Evolutionary conservation across 1,140 invertebrate species (phyloP).

Genomic region (Drosophila carrolli): DNA sequence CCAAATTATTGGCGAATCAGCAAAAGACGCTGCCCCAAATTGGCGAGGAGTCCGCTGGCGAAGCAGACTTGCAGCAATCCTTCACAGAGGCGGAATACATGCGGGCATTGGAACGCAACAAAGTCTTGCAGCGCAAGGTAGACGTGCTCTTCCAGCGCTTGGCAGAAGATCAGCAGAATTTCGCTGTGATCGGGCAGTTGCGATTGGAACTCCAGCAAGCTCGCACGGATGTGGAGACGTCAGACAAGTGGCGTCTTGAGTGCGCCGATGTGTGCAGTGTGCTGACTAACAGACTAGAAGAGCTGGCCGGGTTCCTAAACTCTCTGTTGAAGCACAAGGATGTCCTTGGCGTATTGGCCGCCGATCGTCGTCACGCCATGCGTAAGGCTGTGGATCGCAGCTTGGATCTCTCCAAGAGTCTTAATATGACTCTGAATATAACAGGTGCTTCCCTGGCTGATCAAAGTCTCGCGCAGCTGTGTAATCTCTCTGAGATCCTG

Average conservation of each 20-base stretch:
- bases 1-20: constrained; percentile 62
- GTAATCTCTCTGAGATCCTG: constrained; percentile 85
- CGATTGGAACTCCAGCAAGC: constrained; percentile 83
- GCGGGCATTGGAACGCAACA: constrained; percentile 73
- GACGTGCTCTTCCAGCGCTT: constrained; percentile 78
- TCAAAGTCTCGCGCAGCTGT: constrained; percentile 84
- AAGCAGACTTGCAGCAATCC: constrained; percentile 58
- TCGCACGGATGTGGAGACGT: constrained; percentile 63
- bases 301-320: constrained; percentile 89
- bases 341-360: constrained; percentile 85
- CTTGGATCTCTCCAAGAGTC: constrained; percentile 86
- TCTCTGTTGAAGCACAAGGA: constrained; percentile 88
- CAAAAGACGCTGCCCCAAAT: constrained; percentile 29
- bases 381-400: constrained; percentile 86
- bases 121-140: constrained; percentile 72
- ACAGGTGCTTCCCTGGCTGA: constrained; percentile 71
- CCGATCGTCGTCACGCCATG: constrained; percentile 85
- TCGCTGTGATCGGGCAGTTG: constrained; percentile 65
- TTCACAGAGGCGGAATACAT: constrained; percentile 70
- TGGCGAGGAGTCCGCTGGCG: constrained; percentile 26
- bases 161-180: constrained; percentile 63
- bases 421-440: constrained; percentile 84
- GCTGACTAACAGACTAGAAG: constrained; percentile 88
- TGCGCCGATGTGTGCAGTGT: constrained; percentile 88
- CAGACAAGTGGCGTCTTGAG: constrained; percentile 86